Conservation (phyloP, 2,888 invertebrate species). For the Napeogenes inachia region DNA sequence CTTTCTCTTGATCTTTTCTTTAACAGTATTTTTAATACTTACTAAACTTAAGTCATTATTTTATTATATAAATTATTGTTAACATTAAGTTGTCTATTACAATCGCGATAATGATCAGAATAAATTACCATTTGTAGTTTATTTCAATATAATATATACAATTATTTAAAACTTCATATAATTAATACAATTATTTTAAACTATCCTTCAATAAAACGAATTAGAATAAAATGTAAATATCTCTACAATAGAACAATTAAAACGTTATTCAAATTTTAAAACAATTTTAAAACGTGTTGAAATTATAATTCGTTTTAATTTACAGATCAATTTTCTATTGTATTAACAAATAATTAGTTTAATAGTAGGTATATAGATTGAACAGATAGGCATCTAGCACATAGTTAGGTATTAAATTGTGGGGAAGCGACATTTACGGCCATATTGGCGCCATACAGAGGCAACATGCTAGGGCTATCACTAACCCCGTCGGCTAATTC, state of each 20-base stretch:
- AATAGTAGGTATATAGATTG: constrained; percentile 37
- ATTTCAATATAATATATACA: not conserved
- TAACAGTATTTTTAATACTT: not conserved
- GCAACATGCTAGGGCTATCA: constrained; percentile 74
- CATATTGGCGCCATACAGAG: constrained; percentile 72
- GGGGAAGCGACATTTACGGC: constrained; percentile 66
- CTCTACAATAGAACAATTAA: too few relatives aligned
- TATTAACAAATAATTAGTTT: constrained; percentile 31
- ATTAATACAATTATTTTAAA: not conserved
- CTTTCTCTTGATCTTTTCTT: constrained; percentile 18
- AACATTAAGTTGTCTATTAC: constrained; percentile 13
- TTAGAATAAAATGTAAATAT: too few relatives aligned
- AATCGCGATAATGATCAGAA: constrained; percentile 15
- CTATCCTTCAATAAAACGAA: not conserved
- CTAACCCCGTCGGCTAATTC: constrained; percentile 74
- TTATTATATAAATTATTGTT: constrained; percentile 11
- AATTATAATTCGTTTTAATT: constrained; percentile 1
- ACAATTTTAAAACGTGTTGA: not conserved
- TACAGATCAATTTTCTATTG: constrained; percentile 18
- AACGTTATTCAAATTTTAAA: too few relatives aligned
- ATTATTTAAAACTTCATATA: not conserved
- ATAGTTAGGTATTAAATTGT: constrained; percentile 70
- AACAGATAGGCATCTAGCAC: constrained; percentile 58
- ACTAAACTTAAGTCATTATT: constrained; percentile 2
- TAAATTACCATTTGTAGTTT: constrained; percentile 8